Conservation (phyloP, 2,113 vertebrate species). For the Rhabdomys dilectus region DNA sequence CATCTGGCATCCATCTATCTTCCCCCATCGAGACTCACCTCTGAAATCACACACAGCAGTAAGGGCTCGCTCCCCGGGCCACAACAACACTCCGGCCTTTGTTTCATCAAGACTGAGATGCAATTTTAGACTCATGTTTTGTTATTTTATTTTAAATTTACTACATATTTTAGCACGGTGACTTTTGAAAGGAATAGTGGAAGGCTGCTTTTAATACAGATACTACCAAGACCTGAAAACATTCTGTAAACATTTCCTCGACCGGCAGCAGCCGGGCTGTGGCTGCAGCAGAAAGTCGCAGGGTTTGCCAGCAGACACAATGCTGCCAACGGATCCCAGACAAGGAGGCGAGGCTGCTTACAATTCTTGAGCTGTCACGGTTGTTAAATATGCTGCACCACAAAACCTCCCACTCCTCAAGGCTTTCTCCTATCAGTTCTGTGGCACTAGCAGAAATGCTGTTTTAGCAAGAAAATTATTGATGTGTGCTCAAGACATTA, state of each 20-base stretch:
- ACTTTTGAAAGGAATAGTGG: constrained; percentile 67
- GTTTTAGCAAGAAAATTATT: constrained; percentile 83
- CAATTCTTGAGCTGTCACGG: constrained; percentile 90
- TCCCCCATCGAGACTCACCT: constrained; percentile 89
- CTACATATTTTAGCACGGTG: constrained; percentile 77
- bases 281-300: constrained; percentile 84
- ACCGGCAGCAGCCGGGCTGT: constrained; percentile 85
- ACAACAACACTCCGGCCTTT: constrained; percentile 86
- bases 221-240: constrained; percentile 66
- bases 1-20: constrained; percentile 91
- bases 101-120: constrained; percentile 86
- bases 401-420: constrained; percentile 83
- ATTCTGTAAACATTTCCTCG: constrained; percentile 83
- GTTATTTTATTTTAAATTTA: constrained; percentile 73
- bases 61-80: constrained; percentile 79
- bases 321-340: constrained; percentile 86
- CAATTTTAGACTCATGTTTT: constrained; percentile 83
- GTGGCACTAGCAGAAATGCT: constrained; percentile 80
- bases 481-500: constrained; percentile 71
- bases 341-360: constrained; percentile 87
- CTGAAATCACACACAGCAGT: constrained; percentile 86
- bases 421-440: constrained; percentile 80
- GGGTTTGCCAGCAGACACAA: constrained; percentile 87
- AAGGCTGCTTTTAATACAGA: constrained; percentile 59
- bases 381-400: constrained; percentile 87